Evolutionary conservation across 2,888 invertebrate species (phyloP).

Genomic region (Dione vanillae): DNA sequence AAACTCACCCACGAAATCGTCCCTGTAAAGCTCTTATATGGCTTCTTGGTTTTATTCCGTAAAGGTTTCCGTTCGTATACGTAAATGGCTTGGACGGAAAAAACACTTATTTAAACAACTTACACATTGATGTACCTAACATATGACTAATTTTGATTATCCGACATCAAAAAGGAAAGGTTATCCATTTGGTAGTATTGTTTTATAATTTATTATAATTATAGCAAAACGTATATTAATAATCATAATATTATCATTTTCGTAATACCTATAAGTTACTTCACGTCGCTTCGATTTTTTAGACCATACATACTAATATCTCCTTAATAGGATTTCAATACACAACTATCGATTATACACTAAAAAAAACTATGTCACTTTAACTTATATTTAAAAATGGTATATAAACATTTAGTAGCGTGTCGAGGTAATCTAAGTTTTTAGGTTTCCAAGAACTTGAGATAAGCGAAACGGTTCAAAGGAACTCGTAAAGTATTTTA

Average conservation of each 20-base stretch:
- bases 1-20: constrained; percentile 36
- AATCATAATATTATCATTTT: no score
- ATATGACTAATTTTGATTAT: background rate
- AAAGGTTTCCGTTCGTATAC: constrained; percentile 48
- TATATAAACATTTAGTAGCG: background rate
- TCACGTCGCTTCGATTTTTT: no score
- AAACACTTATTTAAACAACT: constrained; percentile 21
- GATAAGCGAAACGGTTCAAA: constrained; percentile 33
- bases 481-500: constrained; percentile 46
- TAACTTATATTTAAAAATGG: background rate
- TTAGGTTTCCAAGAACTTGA: constrained; percentile 30
- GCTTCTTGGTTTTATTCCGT: constrained; percentile 49
- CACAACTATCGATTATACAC: background rate
- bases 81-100: constrained; percentile 44
- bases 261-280: no score
- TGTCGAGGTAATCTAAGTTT: background rate
- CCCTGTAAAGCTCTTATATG: constrained; percentile 40
- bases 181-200: no score
- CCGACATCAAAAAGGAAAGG: no score
- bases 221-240: no score
- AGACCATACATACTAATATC: no score
- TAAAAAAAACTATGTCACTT: background rate
- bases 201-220: no score
- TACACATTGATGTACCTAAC: background rate
- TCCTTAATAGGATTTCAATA: background rate